Evolutionary conservation across 2,888 invertebrate species (phyloP).

Genomic region (Leucania comma): DNA sequence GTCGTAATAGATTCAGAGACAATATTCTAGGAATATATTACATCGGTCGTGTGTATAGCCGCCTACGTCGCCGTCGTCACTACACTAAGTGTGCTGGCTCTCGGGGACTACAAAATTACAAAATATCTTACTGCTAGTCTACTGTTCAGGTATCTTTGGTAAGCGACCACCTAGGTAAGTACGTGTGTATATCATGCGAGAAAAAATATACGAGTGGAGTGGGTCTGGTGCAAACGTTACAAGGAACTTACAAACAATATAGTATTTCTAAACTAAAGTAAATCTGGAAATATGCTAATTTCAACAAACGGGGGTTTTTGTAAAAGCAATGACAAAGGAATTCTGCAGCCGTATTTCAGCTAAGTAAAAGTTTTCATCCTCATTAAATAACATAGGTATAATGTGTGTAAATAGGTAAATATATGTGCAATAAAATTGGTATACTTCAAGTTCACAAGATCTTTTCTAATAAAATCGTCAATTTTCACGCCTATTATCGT

Average conservation of each 20-base stretch:
- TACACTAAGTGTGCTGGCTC: constrained; percentile 19
- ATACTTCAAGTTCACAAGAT: background rate
- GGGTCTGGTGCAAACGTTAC: constrained; percentile 15
- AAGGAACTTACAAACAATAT: constrained; percentile 13
- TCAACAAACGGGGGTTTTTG: background rate
- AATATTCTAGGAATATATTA: constrained; percentile 28
- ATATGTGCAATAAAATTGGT: background rate
- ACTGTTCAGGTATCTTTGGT: constrained; percentile 40
- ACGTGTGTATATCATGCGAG: constrained; percentile 1
- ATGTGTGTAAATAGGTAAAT: no score
- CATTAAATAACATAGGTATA: constrained; percentile 1
- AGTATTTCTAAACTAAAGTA: background rate
- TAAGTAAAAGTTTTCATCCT: background rate
- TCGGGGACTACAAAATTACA: constrained; percentile 49
- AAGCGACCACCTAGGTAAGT: constrained; percentile 32
- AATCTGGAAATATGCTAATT: background rate
- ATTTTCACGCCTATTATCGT: background rate
- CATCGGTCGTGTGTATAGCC: constrained; percentile 20
- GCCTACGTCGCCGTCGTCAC: constrained; percentile 17
- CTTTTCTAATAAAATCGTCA: background rate
- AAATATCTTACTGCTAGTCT: constrained; percentile 46
- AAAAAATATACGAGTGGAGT: background rate
- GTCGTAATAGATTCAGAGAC: constrained; percentile 33
- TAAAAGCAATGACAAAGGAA: background rate
- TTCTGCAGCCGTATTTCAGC: background rate